Percentiles rank a stretch among this genome's conserved stretches.
These are phyloP conservation scores for Microcebus ravelobensis DNA, from an alignment of 2,113 vertebrate species.

Conservation along the genomic window DNA sequence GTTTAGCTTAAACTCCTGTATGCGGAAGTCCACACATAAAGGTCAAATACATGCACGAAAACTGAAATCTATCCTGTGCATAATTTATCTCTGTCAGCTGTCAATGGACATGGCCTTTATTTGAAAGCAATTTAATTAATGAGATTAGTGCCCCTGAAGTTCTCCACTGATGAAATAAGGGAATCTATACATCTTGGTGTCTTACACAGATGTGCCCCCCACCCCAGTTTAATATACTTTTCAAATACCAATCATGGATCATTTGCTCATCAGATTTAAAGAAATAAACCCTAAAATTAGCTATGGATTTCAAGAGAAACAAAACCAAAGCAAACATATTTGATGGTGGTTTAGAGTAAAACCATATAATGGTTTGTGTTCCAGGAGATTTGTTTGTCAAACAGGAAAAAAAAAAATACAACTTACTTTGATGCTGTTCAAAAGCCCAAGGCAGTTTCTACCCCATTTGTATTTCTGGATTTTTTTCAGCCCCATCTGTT, in stretches of 20 bases:
- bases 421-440: conserved; percentile 61
- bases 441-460: conserved; percentile 77
- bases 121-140: conserved; percentile 83
- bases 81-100: conserved; percentile 83
- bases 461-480: conserved; percentile 78
- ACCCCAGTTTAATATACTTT: conserved; percentile 58
- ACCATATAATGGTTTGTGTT: neutral
- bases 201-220: neutral
- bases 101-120: conserved; percentile 82
- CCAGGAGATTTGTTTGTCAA: conserved; percentile 68
- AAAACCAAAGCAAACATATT: neutral
- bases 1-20: conserved; percentile 65
- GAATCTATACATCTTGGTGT: conserved; percentile 41
- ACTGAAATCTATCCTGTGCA: conserved; percentile 49
- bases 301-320: conserved; percentile 16
- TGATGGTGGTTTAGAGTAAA: neutral
- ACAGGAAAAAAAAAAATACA: neutral
- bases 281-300: conserved; percentile 33
- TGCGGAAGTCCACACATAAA: conserved; percentile 65
- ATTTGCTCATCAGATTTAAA: conserved; percentile 65
- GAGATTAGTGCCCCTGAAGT: conserved; percentile 71
- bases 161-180: conserved; percentile 55
- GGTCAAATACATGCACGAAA: conserved; percentile 68
- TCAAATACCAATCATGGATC: conserved; percentile 71
- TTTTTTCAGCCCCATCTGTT: conserved; percentile 85